These are phyloP conservation scores for Sycophaga agraensis DNA, from an alignment of 1,140 invertebrate species.

Conservation along the genomic window DNA sequence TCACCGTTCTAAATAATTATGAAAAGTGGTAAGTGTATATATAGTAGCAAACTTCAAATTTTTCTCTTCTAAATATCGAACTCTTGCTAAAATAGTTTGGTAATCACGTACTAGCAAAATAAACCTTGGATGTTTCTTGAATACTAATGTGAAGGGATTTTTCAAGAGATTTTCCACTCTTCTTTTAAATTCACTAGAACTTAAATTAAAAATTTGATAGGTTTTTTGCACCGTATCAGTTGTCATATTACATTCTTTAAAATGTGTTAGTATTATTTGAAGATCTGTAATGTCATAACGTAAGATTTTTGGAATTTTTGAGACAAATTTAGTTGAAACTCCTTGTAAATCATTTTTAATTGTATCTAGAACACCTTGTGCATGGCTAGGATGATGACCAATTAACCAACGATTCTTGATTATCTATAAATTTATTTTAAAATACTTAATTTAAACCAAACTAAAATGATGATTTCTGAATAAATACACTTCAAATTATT, in stretches of 20 bases:
- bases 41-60: slow-evolving; percentile 55
- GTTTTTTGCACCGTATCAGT: slow-evolving; percentile 48
- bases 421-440: slow-evolving; percentile 27
- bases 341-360: slow-evolving; percentile 50
- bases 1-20: slow-evolving; percentile 45
- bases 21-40: slow-evolving; percentile 50
- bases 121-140: slow-evolving; percentile 57
- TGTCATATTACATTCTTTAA: slow-evolving; percentile 54
- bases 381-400: slow-evolving; percentile 53
- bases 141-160: slow-evolving; percentile 56
- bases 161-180: slow-evolving; percentile 53
- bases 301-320: slow-evolving; percentile 55
- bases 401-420: slow-evolving; percentile 24
- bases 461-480: background rate
- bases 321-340: slow-evolving; percentile 37
- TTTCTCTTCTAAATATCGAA: slow-evolving; percentile 53
- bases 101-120: slow-evolving; percentile 57
- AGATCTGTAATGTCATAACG: slow-evolving; percentile 48
- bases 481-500: background rate
- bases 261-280: slow-evolving; percentile 51
- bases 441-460: background rate
- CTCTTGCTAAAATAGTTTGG: slow-evolving; percentile 50
- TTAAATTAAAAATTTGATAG: slow-evolving; percentile 54
- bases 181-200: slow-evolving; percentile 48
- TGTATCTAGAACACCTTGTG: slow-evolving; percentile 53